A percentile compares a stretch with the other conserved stretches of the same genome.
Conservation (phyloP, 2,113 vertebrate genomes). For the Saguinus imperator region DNA sequence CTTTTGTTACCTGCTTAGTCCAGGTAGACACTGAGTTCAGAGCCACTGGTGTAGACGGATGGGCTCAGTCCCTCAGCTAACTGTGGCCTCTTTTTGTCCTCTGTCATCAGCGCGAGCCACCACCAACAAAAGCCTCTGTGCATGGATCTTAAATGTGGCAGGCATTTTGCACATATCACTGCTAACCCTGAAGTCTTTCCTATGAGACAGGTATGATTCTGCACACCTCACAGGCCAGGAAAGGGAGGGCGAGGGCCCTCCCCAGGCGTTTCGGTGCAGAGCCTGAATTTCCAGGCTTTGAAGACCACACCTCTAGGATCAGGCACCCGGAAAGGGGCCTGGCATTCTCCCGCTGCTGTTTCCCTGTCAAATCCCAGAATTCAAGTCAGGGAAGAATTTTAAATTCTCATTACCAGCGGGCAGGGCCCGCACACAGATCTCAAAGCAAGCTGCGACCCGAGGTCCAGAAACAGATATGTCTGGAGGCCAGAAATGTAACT, state of each 20-base stretch:
- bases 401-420: not conserved
- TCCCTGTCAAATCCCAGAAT: not conserved
- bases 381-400: not conserved
- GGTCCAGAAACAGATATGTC: conserved; percentile 21
- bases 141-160: accelerated
- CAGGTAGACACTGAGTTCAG: not conserved
- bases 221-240: not conserved
- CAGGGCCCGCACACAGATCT: not conserved
- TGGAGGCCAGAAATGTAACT: conserved; percentile 52
- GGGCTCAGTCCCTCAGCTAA: not conserved
- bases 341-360: accelerated
- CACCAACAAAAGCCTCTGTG: not conserved
- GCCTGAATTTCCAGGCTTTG: not conserved
- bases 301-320: accelerated
- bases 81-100: not conserved
- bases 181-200: accelerated
- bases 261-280: accelerated
- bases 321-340: not conserved
- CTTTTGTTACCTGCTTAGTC: not conserved
- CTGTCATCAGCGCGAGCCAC: accelerated
- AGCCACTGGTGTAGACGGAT: accelerated
- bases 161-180: accelerated
- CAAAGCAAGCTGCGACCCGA: not conserved
- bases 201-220: accelerated
- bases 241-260: not conserved